Evolutionary conservation across 1,140 invertebrate species (phyloP).

Genomic region (Laupala kohalensis): DNA sequence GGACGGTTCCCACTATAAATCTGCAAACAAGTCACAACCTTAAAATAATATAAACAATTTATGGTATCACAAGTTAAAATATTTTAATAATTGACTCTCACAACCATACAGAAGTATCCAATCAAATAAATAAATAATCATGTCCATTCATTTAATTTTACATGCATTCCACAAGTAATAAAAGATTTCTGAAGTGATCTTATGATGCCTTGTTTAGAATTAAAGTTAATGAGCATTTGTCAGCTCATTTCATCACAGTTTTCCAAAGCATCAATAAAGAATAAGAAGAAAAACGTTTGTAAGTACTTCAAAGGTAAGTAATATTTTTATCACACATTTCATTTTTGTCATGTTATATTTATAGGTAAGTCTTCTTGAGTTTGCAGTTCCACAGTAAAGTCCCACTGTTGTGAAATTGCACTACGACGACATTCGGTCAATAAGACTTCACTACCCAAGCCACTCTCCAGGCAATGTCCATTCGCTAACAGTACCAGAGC

Average conservation of each 20-base stretch:
- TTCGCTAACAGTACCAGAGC: conserved; percentile 16
- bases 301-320: too few relatives aligned
- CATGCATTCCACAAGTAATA: too few relatives aligned
- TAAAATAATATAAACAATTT: background rate
- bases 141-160: background rate
- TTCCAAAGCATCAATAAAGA: background rate
- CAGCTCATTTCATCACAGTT: background rate
- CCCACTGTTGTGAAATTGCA: conserved; percentile 22
- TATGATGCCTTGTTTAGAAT: too few relatives aligned
- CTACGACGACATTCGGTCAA: conserved; percentile 17
- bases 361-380: conserved; percentile 12
- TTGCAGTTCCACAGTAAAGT: conserved; percentile 24
- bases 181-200: too few relatives aligned
- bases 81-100: background rate
- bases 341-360: conserved; percentile 6
- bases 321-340: background rate
- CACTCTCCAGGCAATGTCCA: conserved; percentile 20
- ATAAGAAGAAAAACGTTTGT: background rate
- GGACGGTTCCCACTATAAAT: background rate
- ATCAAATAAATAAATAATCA: background rate
- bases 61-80: background rate
- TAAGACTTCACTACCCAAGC: conserved; percentile 12
- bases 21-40: background rate
- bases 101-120: background rate
- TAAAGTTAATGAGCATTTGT: background rate